Conservation (phyloP, 2,797 vertebrate species). For the Centroberyx gerrardi region DNA sequence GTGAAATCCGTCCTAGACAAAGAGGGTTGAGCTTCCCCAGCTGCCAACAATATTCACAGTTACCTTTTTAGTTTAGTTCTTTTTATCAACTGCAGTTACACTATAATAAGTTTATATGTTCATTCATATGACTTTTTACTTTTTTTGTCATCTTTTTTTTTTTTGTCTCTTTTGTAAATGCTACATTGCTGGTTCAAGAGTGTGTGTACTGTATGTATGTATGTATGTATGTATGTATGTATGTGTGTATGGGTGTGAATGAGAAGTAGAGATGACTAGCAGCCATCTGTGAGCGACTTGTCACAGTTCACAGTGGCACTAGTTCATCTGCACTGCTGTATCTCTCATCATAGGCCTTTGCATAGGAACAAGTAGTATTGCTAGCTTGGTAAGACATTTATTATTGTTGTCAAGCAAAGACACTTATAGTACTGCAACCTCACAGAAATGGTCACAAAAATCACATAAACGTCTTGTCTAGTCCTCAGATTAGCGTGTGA, state of each 20-base stretch:
- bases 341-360: constrained; percentile 46
- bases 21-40: constrained; percentile 86
- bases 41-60: constrained; percentile 60
- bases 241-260: constrained; percentile 42
- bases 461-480: constrained; percentile 15
- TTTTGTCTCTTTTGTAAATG: constrained; percentile 63
- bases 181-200: constrained; percentile 39
- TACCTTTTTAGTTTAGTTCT: constrained; percentile 65
- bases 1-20: constrained; percentile 93
- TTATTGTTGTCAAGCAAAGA: constrained; percentile 27
- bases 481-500: constrained; percentile 38
- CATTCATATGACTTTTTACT: constrained; percentile 74
- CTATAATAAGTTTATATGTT: constrained; percentile 68
- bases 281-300: constrained; percentile 19
- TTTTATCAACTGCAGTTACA: constrained; percentile 61
- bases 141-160: constrained; percentile 38
- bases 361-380: constrained; percentile 28
- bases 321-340: constrained; percentile 5
- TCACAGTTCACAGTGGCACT: constrained; percentile 1
- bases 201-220: constrained; percentile 30
- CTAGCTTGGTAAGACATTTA: constrained; percentile 7
- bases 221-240: constrained; percentile 25
- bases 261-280: constrained; percentile 32
- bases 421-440: constrained; percentile 7
- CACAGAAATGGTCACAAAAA: not conserved